These are phyloP conservation scores for Parauchenoglanis punctatus DNA, from an alignment of 2,797 vertebrate species.

Conservation along the genomic window DNA sequence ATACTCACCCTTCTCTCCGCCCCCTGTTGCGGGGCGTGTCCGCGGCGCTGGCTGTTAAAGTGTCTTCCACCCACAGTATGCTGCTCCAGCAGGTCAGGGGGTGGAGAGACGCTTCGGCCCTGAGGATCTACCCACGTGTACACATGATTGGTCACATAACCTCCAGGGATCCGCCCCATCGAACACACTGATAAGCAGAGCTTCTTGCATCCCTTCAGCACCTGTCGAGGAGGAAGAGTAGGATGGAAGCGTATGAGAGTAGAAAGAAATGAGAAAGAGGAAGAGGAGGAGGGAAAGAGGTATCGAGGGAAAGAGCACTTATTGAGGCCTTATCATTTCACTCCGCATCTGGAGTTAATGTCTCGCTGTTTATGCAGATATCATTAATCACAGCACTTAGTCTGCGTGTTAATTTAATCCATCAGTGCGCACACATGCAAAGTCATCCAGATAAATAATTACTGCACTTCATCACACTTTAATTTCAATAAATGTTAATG, in stretches of 20 bases:
- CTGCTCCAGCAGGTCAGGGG: slow-evolving; percentile 73
- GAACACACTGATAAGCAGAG: slow-evolving; percentile 86
- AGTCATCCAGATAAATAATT: slow-evolving; percentile 38
- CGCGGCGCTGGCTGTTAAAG: slow-evolving; percentile 72
- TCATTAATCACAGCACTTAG: slow-evolving; percentile 34
- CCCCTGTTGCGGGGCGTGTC: slow-evolving; percentile 75
- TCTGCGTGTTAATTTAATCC: slow-evolving; percentile 33
- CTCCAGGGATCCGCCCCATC: slow-evolving; percentile 88
- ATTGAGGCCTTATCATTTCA: slow-evolving; percentile 37
- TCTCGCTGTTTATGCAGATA: slow-evolving; percentile 32
- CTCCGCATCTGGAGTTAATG: slow-evolving; percentile 28
- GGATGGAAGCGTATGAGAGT: neutral
- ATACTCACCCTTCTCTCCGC: slow-evolving; percentile 84
- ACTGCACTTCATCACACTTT: slow-evolving; percentile 26
- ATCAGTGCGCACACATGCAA: slow-evolving; percentile 31
- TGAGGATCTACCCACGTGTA: slow-evolving; percentile 93
- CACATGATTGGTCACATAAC: slow-evolving; percentile 90
- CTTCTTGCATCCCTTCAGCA: slow-evolving; percentile 91
- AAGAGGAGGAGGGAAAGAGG: neutral
- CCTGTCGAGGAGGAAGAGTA: slow-evolving; percentile 72
- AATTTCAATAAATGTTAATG: slow-evolving; percentile 42
- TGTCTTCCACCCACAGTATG: slow-evolving; percentile 62
- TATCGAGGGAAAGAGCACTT: neutral
- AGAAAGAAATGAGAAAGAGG: neutral
- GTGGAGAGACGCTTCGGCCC: slow-evolving; percentile 84